A percentile compares a stretch with the other conserved stretches of the same genome.
Conservation (phyloP, 2,113 vertebrate species). For the Anoura caudifer region DNA sequence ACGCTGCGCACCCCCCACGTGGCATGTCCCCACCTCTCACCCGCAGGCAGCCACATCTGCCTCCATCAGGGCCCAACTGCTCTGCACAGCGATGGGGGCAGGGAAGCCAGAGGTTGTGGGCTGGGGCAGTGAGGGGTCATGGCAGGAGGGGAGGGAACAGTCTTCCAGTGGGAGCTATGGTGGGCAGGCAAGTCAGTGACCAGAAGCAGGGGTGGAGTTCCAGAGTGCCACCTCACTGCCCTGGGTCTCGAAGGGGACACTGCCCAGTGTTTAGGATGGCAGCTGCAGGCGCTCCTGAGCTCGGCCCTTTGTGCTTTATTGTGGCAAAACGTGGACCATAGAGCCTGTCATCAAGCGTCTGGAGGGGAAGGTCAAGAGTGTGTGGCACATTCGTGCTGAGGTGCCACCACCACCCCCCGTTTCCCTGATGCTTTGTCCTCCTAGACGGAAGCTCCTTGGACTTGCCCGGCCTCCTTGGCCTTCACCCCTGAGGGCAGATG, state of each 20-base stretch:
- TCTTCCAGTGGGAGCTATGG: neutral
- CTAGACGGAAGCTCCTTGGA: rapidly evolving
- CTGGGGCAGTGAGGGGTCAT: too few species aligned
- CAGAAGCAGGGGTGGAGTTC: neutral
- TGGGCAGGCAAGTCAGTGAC: neutral
- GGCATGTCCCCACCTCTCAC: rapidly evolving
- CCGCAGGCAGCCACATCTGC: neutral
- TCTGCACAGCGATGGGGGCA: neutral
- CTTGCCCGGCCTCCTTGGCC: neutral
- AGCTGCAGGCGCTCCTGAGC: rapidly evolving
- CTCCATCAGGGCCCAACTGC: rapidly evolving
- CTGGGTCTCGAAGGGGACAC: rapidly evolving
- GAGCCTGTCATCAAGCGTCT: rapidly evolving
- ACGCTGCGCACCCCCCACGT: rapidly evolving
- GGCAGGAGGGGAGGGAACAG: neutral
- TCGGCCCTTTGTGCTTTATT: neutral
- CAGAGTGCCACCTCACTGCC: too few species aligned
- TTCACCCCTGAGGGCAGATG: neutral
- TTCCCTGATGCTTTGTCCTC: rapidly evolving
- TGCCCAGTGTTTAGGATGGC: neutral
- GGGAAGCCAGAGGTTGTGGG: neutral
- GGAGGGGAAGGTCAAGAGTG: neutral
- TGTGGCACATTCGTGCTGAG: rapidly evolving
- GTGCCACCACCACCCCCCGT: rapidly evolving
- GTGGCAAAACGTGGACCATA: rapidly evolving